phyloP scores from a whole-genome alignment of 2,113 vertebrate genomes.

The Lonchura striata region DNA sequence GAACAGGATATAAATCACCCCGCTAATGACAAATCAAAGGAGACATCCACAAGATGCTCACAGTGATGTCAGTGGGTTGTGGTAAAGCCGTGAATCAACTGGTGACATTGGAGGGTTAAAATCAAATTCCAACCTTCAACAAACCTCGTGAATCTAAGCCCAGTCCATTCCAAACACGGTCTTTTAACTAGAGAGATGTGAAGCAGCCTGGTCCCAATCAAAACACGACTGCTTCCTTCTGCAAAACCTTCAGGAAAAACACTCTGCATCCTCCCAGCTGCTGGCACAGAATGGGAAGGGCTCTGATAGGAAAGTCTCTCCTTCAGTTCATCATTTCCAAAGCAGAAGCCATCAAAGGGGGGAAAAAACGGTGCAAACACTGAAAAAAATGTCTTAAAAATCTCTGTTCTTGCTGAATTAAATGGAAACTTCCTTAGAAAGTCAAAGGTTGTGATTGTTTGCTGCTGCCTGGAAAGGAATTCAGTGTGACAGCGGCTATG shows the following conservation, averaged over 20 bases:
- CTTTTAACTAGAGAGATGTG: conserved; percentile 41
- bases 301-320: neutral
- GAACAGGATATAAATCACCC: conserved; percentile 66
- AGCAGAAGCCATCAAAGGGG: neutral
- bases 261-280: neutral
- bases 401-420: neutral
- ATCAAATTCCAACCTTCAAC: neutral
- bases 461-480: neutral
- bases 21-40: conserved; percentile 30
- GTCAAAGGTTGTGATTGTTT: neutral
- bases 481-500: neutral
- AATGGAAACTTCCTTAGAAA: conserved; percentile 16
- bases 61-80: conserved; percentile 72
- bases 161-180: neutral
- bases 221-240: conserved; percentile 49
- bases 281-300: neutral
- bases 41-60: conserved; percentile 42
- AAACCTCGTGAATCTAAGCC: neutral
- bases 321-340: neutral
- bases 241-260: conserved; percentile 53
- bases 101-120: conserved; percentile 1
- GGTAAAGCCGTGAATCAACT: conserved; percentile 67
- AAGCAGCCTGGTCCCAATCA: neutral
- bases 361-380: neutral
- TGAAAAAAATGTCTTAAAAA: neutral